Evolutionary conservation across 2,113 vertebrate species (phyloP).

Genomic region (Psilopogon haemacephalus): DNA sequence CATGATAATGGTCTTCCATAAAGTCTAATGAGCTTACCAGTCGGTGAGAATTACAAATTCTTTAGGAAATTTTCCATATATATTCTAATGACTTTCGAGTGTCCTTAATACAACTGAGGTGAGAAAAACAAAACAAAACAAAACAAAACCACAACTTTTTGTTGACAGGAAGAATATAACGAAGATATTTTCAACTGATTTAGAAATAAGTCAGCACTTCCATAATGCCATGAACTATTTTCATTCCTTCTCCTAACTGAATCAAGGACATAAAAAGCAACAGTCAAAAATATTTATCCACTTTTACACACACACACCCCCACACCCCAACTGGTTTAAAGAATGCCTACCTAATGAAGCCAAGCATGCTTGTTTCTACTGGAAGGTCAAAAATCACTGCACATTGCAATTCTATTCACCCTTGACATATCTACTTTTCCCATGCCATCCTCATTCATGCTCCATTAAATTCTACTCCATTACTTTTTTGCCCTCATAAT

Average conservation of each 20-base stretch:
- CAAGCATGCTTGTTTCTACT: neutral
- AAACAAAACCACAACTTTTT: neutral
- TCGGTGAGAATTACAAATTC: neutral
- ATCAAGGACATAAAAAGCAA: neutral
- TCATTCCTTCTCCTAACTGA: neutral
- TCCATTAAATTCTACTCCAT: neutral
- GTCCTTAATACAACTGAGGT: neutral
- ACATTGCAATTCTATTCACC: neutral
- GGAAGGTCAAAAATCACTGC: neutral
- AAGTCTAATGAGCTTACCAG: neutral
- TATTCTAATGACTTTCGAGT: neutral
- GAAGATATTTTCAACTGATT: neutral
- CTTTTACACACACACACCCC: neutral
- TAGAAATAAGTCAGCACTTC: neutral
- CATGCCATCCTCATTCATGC: neutral
- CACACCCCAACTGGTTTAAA: neutral
- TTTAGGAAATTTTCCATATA: neutral
- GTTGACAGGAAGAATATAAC: neutral
- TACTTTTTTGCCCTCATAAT: neutral
- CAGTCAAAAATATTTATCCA: neutral
- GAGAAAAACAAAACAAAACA: neutral
- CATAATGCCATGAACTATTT: neutral
- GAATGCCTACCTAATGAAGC: neutral
- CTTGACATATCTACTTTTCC: neutral
- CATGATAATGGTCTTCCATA: neutral